These are phyloP conservation scores for Pomatorhinus ruficollis DNA, from an alignment of 2,113 vertebrate genomes.

Conservation along the genomic window DNA sequence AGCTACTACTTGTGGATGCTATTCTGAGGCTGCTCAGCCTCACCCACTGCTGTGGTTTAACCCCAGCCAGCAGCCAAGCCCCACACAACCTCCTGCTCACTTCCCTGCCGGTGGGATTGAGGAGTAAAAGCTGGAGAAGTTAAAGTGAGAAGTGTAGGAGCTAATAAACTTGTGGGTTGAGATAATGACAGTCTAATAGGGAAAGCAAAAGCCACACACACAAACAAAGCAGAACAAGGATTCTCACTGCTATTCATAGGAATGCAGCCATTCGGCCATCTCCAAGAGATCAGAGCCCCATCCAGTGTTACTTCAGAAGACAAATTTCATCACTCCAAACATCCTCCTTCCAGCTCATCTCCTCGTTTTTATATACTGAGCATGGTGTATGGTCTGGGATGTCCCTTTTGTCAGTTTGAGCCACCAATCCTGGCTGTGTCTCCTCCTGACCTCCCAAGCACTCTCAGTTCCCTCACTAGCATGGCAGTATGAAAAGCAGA, in stretches of 20 bases:
- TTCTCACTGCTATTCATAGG: neutral
- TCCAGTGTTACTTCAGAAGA: neutral
- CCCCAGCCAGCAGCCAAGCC: neutral
- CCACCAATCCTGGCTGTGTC: neutral
- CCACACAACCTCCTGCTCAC: fast-evolving
- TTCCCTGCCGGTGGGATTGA: neutral
- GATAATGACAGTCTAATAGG: neutral
- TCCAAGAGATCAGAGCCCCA: neutral
- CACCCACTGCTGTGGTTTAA: neutral
- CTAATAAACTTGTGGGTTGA: neutral
- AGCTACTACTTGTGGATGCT: neutral
- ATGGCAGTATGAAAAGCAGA: neutral
- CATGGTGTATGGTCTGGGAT: neutral
- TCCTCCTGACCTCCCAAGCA: neutral
- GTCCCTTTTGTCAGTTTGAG: neutral
- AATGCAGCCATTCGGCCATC: neutral
- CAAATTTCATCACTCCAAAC: neutral
- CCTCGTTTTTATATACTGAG: neutral
- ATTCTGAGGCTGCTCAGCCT: neutral
- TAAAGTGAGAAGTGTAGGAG: neutral
- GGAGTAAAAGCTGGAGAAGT: neutral
- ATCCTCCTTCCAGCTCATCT: neutral
- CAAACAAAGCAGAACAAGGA: neutral
- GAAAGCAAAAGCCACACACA: neutral
- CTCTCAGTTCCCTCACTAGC: neutral